These are phyloP conservation scores for Melitaea cinxia DNA, from an alignment of 1,140 invertebrate species.

Conservation along the genomic window DNA sequence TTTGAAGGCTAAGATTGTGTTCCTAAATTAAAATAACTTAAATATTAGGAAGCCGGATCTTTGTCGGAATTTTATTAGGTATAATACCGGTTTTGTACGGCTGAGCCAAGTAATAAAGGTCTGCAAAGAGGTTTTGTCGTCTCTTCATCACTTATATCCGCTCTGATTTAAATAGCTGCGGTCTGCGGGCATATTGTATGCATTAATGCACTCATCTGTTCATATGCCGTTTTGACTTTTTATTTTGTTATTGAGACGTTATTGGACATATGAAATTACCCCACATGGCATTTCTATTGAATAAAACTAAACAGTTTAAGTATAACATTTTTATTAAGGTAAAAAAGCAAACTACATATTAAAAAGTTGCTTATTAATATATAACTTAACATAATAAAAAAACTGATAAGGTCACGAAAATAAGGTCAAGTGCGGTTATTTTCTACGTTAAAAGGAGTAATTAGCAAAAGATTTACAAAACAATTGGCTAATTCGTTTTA, in stretches of 20 bases:
- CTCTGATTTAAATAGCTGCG: conserved; percentile 46
- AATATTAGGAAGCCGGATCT: conserved; percentile 42
- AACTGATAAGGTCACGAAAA: too few species aligned
- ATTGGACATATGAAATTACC: conserved; percentile 42
- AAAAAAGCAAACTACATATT: not conserved
- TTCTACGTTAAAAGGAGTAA: too few species aligned
- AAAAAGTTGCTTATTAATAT: too few species aligned
- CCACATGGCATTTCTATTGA: conserved; percentile 10
- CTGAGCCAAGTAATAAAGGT: conserved; percentile 17
- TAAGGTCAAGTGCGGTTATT: too few species aligned
- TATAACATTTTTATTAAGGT: not conserved
- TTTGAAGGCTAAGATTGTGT: not conserved
- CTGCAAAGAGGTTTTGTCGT: conserved; percentile 45
- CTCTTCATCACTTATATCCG: conserved; percentile 30
- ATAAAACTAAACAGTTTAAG: not conserved
- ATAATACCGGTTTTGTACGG: conserved; percentile 29
- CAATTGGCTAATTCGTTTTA: too few species aligned
- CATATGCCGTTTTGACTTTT: conserved; percentile 55
- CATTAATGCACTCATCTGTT: conserved; percentile 47
- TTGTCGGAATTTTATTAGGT: conserved; percentile 27
- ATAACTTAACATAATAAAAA: too few species aligned
- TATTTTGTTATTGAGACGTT: conserved; percentile 63
- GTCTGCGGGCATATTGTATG: conserved; percentile 69
- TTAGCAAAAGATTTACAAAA: too few species aligned
- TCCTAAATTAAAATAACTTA: conserved; percentile 5